Evolutionary conservation across 2,888 invertebrate species (phyloP).

Genomic region (Acronicta leporina): DNA sequence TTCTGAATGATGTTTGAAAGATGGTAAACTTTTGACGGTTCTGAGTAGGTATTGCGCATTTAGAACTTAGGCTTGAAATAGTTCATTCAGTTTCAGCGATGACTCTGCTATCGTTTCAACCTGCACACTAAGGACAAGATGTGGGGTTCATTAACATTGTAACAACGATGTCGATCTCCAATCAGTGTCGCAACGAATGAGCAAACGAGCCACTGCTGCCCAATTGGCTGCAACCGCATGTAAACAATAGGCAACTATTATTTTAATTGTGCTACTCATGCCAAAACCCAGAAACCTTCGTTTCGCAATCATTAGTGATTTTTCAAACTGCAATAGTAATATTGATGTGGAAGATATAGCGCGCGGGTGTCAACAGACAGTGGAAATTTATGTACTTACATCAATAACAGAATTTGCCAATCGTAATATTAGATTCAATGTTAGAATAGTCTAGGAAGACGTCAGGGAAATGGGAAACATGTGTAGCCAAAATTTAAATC

Average conservation of each 20-base stretch:
- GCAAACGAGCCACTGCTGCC: constrained; percentile 47
- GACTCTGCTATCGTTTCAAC: constrained; percentile 18
- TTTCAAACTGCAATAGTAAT: constrained; percentile 39
- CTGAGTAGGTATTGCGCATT: too few relatives aligned
- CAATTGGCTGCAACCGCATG: constrained; percentile 51
- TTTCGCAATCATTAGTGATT: constrained; percentile 45
- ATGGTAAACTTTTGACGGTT: too few relatives aligned
- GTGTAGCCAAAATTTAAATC: background rate
- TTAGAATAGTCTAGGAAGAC: constrained; percentile 41
- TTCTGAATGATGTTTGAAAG: too few relatives aligned
- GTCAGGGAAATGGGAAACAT: constrained; percentile 30
- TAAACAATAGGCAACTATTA: constrained; percentile 55
- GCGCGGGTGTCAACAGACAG: constrained; percentile 37
- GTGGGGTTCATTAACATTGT: constrained; percentile 40
- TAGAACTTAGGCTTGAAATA: background rate
- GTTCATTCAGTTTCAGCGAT: too few relatives aligned
- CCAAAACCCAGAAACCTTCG: constrained; percentile 51
- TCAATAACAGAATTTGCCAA: constrained; percentile 44
- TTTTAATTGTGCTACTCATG: constrained; percentile 46
- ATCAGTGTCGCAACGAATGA: constrained; percentile 48
- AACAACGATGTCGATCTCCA: constrained; percentile 41
- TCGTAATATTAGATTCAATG: constrained; percentile 43
- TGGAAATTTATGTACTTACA: constrained; percentile 24
- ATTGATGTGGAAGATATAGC: constrained; percentile 48
- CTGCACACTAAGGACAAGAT: constrained; percentile 18